These are phyloP conservation scores for Kryptopterus vitreolus DNA, from an alignment of 2,797 vertebrate species.

Conservation along the genomic window DNA sequence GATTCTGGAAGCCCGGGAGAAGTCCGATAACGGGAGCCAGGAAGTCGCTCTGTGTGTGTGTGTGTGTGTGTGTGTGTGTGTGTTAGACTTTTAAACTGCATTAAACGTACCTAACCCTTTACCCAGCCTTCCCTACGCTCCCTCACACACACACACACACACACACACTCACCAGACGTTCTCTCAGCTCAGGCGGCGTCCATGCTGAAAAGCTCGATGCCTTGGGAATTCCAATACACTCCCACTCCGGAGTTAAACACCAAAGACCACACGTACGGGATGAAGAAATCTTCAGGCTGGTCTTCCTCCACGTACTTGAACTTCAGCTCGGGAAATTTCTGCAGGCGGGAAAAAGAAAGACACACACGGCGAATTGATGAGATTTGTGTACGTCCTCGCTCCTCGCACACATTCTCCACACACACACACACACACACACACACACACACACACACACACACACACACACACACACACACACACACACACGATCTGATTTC, in stretches of 20 bases:
- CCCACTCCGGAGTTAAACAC: slow-evolving; percentile 90
- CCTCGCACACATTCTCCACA: too few relatives aligned
- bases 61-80: not conserved
- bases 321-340: slow-evolving; percentile 97
- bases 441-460: too few relatives aligned
- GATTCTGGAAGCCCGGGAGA: slow-evolving; percentile 59
- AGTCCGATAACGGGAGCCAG: slow-evolving; percentile 39
- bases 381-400: too few relatives aligned
- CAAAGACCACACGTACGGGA: slow-evolving; percentile 96
- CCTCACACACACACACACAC: not conserved
- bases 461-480: too few relatives aligned
- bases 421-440: too few relatives aligned
- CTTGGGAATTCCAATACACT: slow-evolving; percentile 89
- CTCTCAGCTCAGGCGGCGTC: slow-evolving; percentile 88
- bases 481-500: slow-evolving; percentile 50
- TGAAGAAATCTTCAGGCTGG: slow-evolving; percentile 97
- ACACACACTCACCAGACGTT: slow-evolving; percentile 8
- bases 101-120: not conserved
- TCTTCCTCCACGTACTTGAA: slow-evolving; percentile 99
- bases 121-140: not conserved
- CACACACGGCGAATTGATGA: not conserved
- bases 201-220: slow-evolving; percentile 94
- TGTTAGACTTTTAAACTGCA: slow-evolving; percentile 1
- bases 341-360: slow-evolving; percentile 34
- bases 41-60: too few relatives aligned